These are phyloP conservation scores for Enoplosus armatus DNA, from an alignment of 2,797 vertebrate genomes.

Conservation along the genomic window DNA sequence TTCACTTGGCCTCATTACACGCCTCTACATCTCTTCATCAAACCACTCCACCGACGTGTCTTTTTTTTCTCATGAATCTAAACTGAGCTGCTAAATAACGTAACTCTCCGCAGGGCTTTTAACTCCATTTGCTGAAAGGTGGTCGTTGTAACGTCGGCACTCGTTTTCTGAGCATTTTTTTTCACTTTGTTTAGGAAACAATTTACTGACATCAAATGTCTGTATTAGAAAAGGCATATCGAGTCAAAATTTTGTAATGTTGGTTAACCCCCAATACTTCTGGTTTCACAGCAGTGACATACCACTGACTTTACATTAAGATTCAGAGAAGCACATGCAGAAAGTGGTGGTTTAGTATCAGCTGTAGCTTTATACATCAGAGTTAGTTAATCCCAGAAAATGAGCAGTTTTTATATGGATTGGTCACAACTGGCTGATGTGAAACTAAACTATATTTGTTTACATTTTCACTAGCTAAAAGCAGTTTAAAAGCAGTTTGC, in stretches of 20 bases:
- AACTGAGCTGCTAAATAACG: slow-evolving; percentile 2
- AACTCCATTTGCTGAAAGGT: background rate
- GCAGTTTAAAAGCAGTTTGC: background rate
- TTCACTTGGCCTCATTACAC: slow-evolving; percentile 21
- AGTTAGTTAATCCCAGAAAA: background rate
- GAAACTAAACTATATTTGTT: background rate
- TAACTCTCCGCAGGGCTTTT: background rate
- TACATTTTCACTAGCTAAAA: background rate
- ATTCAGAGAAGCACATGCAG: background rate
- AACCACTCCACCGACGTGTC: slow-evolving; percentile 3
- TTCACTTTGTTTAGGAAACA: no score
- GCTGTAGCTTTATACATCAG: background rate
- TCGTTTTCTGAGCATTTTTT: background rate
- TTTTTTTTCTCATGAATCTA: slow-evolving; percentile 10
- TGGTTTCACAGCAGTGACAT: background rate
- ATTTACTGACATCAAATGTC: background rate
- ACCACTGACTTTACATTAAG: background rate
- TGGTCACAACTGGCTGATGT: background rate
- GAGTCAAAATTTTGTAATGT: background rate
- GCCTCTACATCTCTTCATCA: slow-evolving; percentile 27
- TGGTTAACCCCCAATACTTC: background rate
- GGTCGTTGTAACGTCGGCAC: background rate
- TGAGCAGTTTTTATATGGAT: background rate
- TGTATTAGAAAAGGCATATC: background rate
- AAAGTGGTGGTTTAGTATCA: background rate